Evolutionary conservation across 2,888 invertebrate genomes (phyloP), one percentile per base, ranked within the genome.

Genomic region (Uropetala carovei): DNA sequence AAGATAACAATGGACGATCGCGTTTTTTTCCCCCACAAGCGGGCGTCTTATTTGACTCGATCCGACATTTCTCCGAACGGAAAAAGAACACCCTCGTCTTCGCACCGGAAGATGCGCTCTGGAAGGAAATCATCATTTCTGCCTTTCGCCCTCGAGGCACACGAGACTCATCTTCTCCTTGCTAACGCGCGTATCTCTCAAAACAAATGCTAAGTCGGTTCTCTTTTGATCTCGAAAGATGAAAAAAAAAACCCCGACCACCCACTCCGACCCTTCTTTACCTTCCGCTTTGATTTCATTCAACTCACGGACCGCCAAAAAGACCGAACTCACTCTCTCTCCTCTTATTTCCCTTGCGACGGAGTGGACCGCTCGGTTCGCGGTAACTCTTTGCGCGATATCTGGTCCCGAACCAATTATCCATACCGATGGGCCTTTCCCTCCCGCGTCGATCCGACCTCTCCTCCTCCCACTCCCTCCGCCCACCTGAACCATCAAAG

Each of bases 1-100:
- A 94, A 95, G 95, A 95, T 95, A 94, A 94, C 94, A 43, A 43
- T 43, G 43, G 43, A 43, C 43, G 43, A 43, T 43, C 43, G 43
- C 43, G 43, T 43, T 43, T 43, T 43, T 43, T 43, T n/a, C n/a
- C n/a, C n/a, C n/a, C n/a, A 43, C 5, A 43, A 43, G 43, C 43
- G 43, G 43, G 43, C 43, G 43, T 43, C 43, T 3, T 43, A 43
- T 43, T 43, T 43, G 43, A 5, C 43, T 43, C 43, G 43, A 43
- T 43, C 43, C 43, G 43, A 43, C 1, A 43, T 43, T 43, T 43
- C 43, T 43, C 43, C 43, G 43, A 43, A 43, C 43, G 43, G 43
- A 43, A 43, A 43, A 43, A 43, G 43, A 43, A 5, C 43, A 43
- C 43, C 43, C 43, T 43, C 43, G 43, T 43, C 43, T 43, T 43